A percentile compares a stretch with the other conserved stretches of the same genome.
Conservation (phyloP, 2,888 invertebrate genomes). For the Ectropis crepuscularia region DNA sequence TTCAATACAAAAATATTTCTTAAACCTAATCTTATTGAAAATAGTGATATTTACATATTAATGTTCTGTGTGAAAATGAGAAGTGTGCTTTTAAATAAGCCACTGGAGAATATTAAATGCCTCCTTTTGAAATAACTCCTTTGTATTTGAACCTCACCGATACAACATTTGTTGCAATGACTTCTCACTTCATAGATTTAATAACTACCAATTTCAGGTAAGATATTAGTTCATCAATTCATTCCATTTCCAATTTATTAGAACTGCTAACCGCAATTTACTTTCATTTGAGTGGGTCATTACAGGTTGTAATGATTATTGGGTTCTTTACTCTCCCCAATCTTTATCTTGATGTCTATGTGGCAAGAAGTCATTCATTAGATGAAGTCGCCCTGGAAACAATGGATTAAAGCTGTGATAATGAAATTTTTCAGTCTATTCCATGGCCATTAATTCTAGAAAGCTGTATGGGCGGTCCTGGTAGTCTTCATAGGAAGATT, state of each 20-base stretch:
- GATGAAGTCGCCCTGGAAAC: constrained; percentile 51
- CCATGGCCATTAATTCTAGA: constrained; percentile 77
- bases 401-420: constrained; percentile 50
- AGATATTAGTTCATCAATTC: neutral
- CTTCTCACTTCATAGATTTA: neutral
- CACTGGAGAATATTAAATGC: constrained; percentile 58
- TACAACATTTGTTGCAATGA: constrained; percentile 16
- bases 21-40: constrained; percentile 67
- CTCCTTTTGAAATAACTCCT: constrained; percentile 47
- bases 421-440: constrained; percentile 70
- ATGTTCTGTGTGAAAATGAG: constrained; percentile 50
- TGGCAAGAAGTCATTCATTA: neutral
- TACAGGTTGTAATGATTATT: no score
- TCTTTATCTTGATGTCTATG: neutral
- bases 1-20: constrained; percentile 60
- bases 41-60: constrained; percentile 76
- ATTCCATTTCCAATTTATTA: neutral
- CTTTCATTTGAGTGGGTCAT: neutral
- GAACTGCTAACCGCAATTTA: neutral
- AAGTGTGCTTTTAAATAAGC: constrained; percentile 40
- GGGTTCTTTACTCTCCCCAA: no score
- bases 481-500: constrained; percentile 47
- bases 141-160: constrained; percentile 49
- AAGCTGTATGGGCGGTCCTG: constrained; percentile 64
- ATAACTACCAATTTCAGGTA: neutral